A percentile compares a stretch with the other conserved stretches of the same genome.
These are phyloP conservation scores for Bombus haemorrhoidalis DNA, from an alignment of 1,140 invertebrate genomes.

Conservation along the genomic window DNA sequence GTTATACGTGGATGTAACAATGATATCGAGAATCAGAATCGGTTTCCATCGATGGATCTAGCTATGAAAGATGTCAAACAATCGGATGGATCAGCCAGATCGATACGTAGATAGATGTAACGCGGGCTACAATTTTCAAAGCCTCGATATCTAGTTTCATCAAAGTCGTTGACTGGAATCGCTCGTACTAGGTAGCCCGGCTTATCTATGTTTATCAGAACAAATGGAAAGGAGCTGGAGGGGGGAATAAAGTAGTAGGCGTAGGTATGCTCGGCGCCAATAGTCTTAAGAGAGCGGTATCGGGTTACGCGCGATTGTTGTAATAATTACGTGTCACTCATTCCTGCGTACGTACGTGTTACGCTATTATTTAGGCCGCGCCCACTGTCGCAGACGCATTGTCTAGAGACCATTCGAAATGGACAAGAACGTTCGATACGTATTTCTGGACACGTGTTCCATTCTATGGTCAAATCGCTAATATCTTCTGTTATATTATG, in stretches of 20 bases:
- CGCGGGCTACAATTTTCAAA: slow-evolving; percentile 28
- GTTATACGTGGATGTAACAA: not conserved
- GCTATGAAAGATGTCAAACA: not conserved
- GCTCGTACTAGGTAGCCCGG: not conserved
- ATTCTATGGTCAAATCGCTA: not conserved
- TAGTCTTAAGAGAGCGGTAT: slow-evolving; percentile 35
- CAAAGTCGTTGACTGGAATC: slow-evolving; percentile 31
- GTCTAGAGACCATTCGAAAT: not conserved
- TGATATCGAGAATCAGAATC: not conserved
- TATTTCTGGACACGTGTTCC: not conserved
- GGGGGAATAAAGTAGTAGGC: slow-evolving; percentile 32
- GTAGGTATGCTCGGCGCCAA: slow-evolving; percentile 49
- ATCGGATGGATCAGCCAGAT: not conserved
- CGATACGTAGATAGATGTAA: not conserved
- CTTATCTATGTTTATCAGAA: slow-evolving; percentile 26
- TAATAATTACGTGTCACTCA: slow-evolving; percentile 54
- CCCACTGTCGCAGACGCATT: slow-evolving; percentile 24
- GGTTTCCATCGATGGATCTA: not conserved
- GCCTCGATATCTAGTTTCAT: slow-evolving; percentile 38
- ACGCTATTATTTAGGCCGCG: slow-evolving; percentile 50
- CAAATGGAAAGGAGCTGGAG: not conserved
- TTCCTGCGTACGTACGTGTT: slow-evolving; percentile 28
- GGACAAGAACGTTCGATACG: not conserved
- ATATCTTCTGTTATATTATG: too few relatives aligned
- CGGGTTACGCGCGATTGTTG: slow-evolving; percentile 48